Evolutionary conservation across 2,888 invertebrate genomes (phyloP).

Genomic region (Vannuccia rotundouncinata): DNA sequence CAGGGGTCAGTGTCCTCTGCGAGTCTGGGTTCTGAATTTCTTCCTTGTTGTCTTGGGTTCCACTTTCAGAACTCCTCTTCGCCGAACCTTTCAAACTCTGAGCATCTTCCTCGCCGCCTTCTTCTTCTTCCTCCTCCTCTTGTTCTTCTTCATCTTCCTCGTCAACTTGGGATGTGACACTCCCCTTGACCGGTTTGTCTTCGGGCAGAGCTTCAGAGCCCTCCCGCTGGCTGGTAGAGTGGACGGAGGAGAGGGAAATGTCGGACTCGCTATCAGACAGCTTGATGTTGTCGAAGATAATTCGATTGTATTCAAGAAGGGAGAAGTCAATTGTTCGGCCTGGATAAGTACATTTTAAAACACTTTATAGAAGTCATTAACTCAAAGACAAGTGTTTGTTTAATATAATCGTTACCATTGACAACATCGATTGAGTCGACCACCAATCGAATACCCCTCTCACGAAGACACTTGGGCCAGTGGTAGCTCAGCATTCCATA

Average conservation of each 20-base stretch:
- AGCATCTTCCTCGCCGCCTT: conserved; percentile 41
- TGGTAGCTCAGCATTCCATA: conserved; percentile 52
- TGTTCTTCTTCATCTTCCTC: conserved; percentile 42
- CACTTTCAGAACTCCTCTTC: no score
- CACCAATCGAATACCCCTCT: conserved; percentile 53
- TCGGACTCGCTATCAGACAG: background rate
- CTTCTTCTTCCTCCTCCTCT: conserved; percentile 41
- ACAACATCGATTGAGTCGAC: conserved; percentile 35
- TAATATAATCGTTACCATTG: background rate
- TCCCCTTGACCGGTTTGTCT: conserved; percentile 10
- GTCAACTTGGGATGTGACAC: background rate
- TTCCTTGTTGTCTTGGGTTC: no score
- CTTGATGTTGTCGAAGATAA: background rate
- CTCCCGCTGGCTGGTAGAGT: background rate
- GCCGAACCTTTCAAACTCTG: no score
- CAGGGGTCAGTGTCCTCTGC: conserved; percentile 18
- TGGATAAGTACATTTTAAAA: background rate
- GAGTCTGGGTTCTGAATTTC: no score
- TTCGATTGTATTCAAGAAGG: background rate
- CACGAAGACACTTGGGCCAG: conserved; percentile 55
- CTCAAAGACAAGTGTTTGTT: background rate
- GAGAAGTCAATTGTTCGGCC: conserved; percentile 9
- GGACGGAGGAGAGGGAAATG: background rate
- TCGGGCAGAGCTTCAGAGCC: background rate
- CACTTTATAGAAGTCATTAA: background rate